phyloP scores from a whole-genome alignment of 1,140 invertebrate genomes.

The Drosophila obscura region DNA sequence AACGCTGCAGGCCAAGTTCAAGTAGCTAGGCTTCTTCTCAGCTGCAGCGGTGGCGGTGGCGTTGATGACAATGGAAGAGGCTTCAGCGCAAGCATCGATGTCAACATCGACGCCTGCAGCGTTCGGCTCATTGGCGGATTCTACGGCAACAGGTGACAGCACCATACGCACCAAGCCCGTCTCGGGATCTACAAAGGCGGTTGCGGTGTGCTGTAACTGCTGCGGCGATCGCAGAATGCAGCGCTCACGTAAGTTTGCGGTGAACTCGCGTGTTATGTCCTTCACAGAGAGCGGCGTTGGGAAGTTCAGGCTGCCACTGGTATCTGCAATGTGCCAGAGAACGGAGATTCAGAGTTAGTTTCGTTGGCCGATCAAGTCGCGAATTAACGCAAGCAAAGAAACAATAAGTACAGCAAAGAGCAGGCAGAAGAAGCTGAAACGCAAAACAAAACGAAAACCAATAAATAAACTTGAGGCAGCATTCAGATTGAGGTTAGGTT shows the following conservation, averaged over 20 bases:
- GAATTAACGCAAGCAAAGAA: conserved; percentile 15
- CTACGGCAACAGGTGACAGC: conserved; percentile 51
- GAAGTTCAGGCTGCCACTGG: conserved; percentile 85
- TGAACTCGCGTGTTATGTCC: conserved; percentile 86
- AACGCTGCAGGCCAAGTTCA: conserved; percentile 94
- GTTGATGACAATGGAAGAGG: conserved; percentile 5
- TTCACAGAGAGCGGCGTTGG: conserved; percentile 86
- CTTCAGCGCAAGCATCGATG: conserved; percentile 19
- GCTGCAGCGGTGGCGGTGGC: conserved; percentile 4
- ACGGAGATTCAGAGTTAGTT: neutral
- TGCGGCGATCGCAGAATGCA: conserved; percentile 62
- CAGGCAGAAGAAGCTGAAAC: conserved; percentile 16
- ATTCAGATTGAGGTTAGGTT: conserved; percentile 33
- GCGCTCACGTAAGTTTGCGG: conserved; percentile 85
- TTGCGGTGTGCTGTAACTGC: conserved; percentile 41
- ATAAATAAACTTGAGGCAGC: conserved; percentile 20
- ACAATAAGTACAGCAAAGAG: conserved; percentile 1
- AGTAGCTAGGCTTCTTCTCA: conserved; percentile 89
- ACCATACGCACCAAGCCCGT: conserved; percentile 66
- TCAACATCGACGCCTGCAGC: conserved; percentile 11
- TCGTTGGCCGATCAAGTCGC: conserved; percentile 1
- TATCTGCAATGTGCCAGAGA: conserved; percentile 57
- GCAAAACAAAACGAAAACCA: conserved; percentile 38
- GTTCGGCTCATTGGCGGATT: conserved; percentile 11
- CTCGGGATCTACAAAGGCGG: conserved; percentile 45